A percentile compares a stretch with the other conserved stretches of the same genome.
phyloP scores from a whole-genome alignment of 2,113 vertebrate species.

The Lophotis ruficrista region DNA sequence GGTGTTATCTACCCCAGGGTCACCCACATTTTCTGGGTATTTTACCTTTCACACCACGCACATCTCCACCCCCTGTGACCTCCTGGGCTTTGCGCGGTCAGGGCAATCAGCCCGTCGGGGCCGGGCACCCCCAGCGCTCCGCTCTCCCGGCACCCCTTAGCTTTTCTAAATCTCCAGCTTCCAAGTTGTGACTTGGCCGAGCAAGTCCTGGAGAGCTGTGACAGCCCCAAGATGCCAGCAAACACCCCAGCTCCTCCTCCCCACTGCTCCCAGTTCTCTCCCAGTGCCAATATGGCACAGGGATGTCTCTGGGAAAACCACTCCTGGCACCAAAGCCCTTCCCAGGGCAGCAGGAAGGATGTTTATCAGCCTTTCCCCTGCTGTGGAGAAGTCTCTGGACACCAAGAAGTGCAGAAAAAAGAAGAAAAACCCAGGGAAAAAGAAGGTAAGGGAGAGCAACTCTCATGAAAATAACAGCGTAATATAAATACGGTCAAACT shows the following conservation, averaged over 20 bases:
- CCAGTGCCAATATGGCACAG: rapidly evolving
- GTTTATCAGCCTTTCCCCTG: not conserved
- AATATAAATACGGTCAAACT: slow-evolving; percentile 20
- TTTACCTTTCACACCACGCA: not conserved
- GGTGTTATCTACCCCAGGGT: not conserved
- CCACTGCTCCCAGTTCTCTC: not conserved
- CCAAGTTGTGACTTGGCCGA: not conserved
- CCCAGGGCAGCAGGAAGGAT: not conserved
- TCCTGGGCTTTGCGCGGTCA: rapidly evolving
- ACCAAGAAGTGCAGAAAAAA: not conserved
- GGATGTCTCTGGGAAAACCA: not conserved
- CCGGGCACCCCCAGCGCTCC: rapidly evolving
- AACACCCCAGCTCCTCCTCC: not conserved
- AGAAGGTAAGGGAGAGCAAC: not conserved
- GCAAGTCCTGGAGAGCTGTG: not conserved
- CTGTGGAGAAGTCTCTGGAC: not conserved
- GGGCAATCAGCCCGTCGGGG: not conserved
- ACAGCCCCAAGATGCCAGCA: not conserved
- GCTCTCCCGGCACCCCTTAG: not conserved
- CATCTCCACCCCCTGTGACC: not conserved
- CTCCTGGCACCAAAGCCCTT: not conserved
- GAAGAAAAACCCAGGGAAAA: not conserved
- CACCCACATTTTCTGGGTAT: not conserved
- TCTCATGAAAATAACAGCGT: slow-evolving; percentile 16
- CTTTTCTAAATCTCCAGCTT: not conserved